Percentiles rank a stretch among this genome's conserved stretches.
phyloP scores from a whole-genome alignment of 2,113 vertebrate species.

The Cheilinus undulatus region DNA sequence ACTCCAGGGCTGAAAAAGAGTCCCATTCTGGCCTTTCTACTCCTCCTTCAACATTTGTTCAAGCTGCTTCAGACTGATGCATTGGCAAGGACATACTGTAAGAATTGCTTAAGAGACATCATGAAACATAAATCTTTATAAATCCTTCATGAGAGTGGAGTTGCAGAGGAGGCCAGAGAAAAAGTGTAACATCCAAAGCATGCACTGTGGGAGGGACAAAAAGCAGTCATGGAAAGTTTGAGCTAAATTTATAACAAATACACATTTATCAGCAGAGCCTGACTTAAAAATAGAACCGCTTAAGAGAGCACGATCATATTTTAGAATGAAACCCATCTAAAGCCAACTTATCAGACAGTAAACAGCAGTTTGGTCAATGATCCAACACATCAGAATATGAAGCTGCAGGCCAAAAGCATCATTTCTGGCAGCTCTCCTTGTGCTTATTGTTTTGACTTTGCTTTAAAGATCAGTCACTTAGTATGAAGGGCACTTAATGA shows the following conservation, averaged over 20 bases:
- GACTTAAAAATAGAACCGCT: background rate
- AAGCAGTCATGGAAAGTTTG: slow-evolving; percentile 15
- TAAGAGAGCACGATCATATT: too few species aligned
- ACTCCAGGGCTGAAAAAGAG: too few species aligned
- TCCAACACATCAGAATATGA: too few species aligned
- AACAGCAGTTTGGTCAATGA: too few species aligned
- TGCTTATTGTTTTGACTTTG: too few species aligned
- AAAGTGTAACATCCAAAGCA: slow-evolving; percentile 15
- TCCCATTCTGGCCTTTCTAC: background rate
- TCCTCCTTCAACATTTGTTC: slow-evolving; percentile 7
- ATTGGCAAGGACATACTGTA: slow-evolving; percentile 15
- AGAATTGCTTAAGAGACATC: slow-evolving; percentile 16
- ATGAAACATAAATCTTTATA: slow-evolving; percentile 47
- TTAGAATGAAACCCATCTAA: too few species aligned
- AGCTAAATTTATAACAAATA: background rate
- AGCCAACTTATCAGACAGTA: too few species aligned
- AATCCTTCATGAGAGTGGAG: slow-evolving; percentile 32
- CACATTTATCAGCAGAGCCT: slow-evolving; percentile 13
- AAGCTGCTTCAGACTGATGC: slow-evolving; percentile 13
- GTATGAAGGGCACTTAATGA: too few species aligned
- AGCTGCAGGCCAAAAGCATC: too few species aligned
- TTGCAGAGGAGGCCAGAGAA: background rate
- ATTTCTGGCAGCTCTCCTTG: too few species aligned
- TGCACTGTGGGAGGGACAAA: slow-evolving; percentile 18
- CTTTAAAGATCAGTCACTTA: too few species aligned